phyloP scores from a whole-genome alignment of 2,888 invertebrate genomes.

The Enchytraeus crypticus region DNA sequence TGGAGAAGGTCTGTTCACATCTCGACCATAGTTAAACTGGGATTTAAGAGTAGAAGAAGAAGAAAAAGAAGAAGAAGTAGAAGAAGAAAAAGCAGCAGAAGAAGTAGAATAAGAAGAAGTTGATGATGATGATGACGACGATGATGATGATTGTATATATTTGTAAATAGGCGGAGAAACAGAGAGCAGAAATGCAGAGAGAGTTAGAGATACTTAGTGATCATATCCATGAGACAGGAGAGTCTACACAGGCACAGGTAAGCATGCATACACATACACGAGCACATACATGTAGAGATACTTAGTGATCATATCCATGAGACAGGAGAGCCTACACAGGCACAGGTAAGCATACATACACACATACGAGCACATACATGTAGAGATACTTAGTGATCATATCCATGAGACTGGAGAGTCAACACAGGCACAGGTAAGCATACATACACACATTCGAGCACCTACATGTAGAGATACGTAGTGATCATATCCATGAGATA shows the following conservation, averaged over 20 bases:
- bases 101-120: too few relatives aligned
- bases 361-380: conserved; percentile 12
- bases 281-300: conserved; percentile 16
- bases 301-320: conserved; percentile 16
- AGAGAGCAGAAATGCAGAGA: conserved; percentile 14
- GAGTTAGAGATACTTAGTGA: conserved; percentile 17
- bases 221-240: conserved; percentile 16
- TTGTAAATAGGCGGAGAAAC: conserved; percentile 15
- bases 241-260: conserved; percentile 10
- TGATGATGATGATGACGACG: too few relatives aligned
- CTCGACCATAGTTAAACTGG: too few relatives aligned
- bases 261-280: not conserved
- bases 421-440: conserved; percentile 9
- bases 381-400: conserved; percentile 17
- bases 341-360: conserved; percentile 2
- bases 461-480: conserved; percentile 14
- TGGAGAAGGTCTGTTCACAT: too few relatives aligned
- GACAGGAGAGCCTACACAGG: conserved; percentile 11
- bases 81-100: too few relatives aligned
- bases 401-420: conserved; percentile 13
- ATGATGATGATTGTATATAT: not conserved
- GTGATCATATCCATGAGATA: conserved; percentile 15
- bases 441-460: conserved; percentile 6
- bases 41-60: too few relatives aligned
- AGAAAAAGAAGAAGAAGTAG: too few relatives aligned